Base-by-base conservation (phyloP, 1,140 invertebrate genomes). In the Aricia agestis region DNA sequence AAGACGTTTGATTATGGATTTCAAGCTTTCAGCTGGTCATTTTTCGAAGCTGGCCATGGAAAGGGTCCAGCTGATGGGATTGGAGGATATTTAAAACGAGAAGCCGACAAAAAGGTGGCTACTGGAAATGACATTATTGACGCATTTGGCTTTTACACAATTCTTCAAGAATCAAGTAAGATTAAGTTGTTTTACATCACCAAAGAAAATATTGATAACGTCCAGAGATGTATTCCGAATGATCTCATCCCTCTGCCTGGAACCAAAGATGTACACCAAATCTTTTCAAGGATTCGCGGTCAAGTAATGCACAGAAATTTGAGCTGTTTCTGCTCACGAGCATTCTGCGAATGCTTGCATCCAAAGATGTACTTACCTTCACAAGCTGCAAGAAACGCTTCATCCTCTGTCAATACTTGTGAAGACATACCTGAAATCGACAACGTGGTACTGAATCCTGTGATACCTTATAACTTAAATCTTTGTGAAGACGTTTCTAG, bases 41-140 rank as follows among this genome's bases (percentile, higher is more conserved):
- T 71, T 58, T 71, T 65, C 15, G 65, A 67, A 71, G 25, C 70
- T 45, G 70, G 70, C 17, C 70, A 71, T 67, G 70, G 70, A 13
- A 73, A 71, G 31, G 61, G 70, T 15, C 19, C 61, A 15, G 70
- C 70, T 32, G 70, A 71, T 58, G 70, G 70, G 2, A 71, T 71
- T 67, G 70, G 70, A 32, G 70, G 70, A 31, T 66, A 36, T 13
- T 42, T 71, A 32, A 71, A 71, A 71, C 45, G 70, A 58, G 17
- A 19, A 45, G 42, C 61, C 11, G 70, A 71, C 32, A 31, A 67
- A 13, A 66, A 32, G 41, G 65, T 71, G 18, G 63, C 70, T 15
- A 45, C 11, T 32, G 70, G 70, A 32, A 15, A 25, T 6, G 70
- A 71, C 18, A 32, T 71, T 71, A 58, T 31, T 9, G 17, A 66